Conservation (phyloP, 2,113 vertebrate species). For the Neodontobutis hainanensis region DNA sequence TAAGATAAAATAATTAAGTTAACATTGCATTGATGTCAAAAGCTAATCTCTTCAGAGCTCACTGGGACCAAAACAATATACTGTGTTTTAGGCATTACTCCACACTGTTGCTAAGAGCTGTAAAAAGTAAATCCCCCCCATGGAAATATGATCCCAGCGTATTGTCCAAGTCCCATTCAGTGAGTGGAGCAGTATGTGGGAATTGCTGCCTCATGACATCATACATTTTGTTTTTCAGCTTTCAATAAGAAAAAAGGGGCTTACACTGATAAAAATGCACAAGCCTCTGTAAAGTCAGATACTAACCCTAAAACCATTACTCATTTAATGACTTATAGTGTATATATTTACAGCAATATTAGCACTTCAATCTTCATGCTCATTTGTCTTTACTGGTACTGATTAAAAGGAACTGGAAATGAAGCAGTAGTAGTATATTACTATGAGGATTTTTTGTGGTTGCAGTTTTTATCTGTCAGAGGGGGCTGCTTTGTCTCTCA, state of each 20-base stretch:
- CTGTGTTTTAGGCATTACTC: constrained; percentile 47
- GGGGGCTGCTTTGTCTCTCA: neutral
- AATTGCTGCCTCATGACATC: constrained; percentile 53
- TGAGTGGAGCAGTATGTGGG: constrained; percentile 40
- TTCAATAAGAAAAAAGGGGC: neutral
- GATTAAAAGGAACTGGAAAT: too few relatives aligned
- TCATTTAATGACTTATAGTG: too few relatives aligned
- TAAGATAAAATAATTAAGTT: neutral
- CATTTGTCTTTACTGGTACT: too few relatives aligned
- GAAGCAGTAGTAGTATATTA: too few relatives aligned
- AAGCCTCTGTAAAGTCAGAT: neutral
- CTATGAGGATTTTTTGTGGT: neutral
- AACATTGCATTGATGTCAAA: constrained; percentile 1
- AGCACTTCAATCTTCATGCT: too few relatives aligned
- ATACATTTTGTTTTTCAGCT: constrained; percentile 10
- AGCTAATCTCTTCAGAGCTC: neutral
- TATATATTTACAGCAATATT: too few relatives aligned
- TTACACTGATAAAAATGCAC: neutral
- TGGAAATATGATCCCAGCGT: constrained; percentile 56
- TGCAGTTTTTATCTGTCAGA: neutral
- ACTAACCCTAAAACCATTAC: too few relatives aligned
- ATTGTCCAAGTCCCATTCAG: constrained; percentile 41
- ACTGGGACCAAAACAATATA: constrained; percentile 39
- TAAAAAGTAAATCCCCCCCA: constrained; percentile 28
- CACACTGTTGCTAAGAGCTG: constrained; percentile 34